Evolutionary conservation across 1,140 invertebrate species (phyloP), one percentile per base, ranked within the genome.

Genomic region (Heliothis virescens): DNA sequence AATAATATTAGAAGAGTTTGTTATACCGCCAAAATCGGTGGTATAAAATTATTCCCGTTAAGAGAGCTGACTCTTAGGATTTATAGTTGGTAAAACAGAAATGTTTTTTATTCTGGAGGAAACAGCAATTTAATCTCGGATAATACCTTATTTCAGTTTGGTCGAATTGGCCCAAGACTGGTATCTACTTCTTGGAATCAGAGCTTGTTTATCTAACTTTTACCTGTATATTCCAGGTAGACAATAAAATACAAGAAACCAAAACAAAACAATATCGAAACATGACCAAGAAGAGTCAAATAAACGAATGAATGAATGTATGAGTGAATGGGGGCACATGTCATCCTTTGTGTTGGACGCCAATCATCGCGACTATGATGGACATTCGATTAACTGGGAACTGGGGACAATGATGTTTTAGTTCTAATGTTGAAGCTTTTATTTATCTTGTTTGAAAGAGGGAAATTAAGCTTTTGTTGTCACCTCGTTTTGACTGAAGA

Each of bases 341-440:
- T 50, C 41, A 47, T 71, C 67, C 47, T 53, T 53, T 71, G 67
- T 71, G 48, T 21, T 53, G 67, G 67, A 53, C 67, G 67, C 67
- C 67, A 71, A 71, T 71, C 67, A 71, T 29, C 1, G 67, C 67
- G 18, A 52, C 48, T 71, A n/a, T 71, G 67, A 71, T 13, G 21
- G 67, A 71, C 67, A 71, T 71, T 71, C 67, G 48, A 71, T 71
- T 71, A 71, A 26, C 67, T 52, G 26, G 26, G 63, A 50, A 67
- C n/a, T 26, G 63, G 48, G 63, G 48, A 67, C 48, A 67, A 48
- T 48, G 41, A 67, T 67, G 63, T 13, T 67, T 47, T 67, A 18
- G 63, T 48, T 48, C 63, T 48, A 41, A 65, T 65, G 41, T n/a
- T 15, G 18, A 15, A 13, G 63, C 41, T 48, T 0, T 67, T 67